A percentile compares a stretch with the other conserved stretches of the same genome.
Conservation (phyloP, 1,140 invertebrate genomes). For the Ostrea edulis region DNA sequence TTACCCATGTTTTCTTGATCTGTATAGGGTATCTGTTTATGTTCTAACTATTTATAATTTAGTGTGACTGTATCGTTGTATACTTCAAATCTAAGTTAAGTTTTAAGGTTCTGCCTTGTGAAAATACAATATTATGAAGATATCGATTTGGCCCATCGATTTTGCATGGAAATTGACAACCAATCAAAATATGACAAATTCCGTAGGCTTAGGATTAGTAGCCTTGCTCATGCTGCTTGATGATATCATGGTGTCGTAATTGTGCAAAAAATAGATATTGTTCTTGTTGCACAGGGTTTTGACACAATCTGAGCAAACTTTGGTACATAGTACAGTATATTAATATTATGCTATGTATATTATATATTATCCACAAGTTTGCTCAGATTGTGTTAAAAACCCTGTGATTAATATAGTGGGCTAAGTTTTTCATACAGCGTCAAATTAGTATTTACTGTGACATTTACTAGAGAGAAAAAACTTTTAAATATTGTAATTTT, state of each 20-base stretch:
- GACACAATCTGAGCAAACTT: too few species aligned
- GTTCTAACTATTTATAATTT: not conserved
- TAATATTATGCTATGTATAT: too few species aligned
- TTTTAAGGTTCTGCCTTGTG: not conserved
- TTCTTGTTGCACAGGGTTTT: not conserved
- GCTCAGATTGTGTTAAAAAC: too few species aligned
- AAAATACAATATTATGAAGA: too few species aligned
- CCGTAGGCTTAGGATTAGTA: not conserved
- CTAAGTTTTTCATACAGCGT: too few species aligned
- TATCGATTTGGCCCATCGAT: not conserved
- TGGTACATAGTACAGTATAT: too few species aligned
- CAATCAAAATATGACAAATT: slow-evolving; percentile 29
- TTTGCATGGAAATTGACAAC: not conserved
- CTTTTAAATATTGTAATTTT: too few species aligned
- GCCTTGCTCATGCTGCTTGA: slow-evolving; percentile 19
- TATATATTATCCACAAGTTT: too few species aligned
- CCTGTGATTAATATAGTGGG: too few species aligned
- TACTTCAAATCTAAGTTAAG: not conserved
- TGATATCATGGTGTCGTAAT: not conserved
- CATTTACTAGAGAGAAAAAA: too few species aligned
- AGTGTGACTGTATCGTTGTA: not conserved
- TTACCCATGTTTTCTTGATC: not conserved
- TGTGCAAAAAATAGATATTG: not conserved
- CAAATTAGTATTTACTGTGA: too few species aligned
- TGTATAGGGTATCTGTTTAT: not conserved